phyloP scores from a whole-genome alignment of 2,888 invertebrate species.

The Bugulina stolonifera region DNA sequence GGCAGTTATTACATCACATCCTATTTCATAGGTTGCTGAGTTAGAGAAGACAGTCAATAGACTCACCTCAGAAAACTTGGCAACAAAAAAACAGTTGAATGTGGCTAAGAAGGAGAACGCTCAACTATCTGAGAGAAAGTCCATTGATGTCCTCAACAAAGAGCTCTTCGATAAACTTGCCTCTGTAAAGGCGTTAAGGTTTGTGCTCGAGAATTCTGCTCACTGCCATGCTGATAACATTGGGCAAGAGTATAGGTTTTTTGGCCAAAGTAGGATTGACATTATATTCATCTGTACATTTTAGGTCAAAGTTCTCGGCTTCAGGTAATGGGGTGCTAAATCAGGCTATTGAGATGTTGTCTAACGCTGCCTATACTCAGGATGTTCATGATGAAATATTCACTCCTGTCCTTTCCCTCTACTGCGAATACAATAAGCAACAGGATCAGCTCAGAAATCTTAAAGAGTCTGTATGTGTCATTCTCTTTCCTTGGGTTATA shows the following conservation, averaged over 20 bases:
- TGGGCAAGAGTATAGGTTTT: no score
- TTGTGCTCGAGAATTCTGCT: no score
- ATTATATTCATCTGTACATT: background rate
- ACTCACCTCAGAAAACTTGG: background rate
- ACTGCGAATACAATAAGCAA: background rate
- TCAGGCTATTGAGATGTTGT: background rate
- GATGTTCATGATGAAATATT: background rate
- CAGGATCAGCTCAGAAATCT: background rate
- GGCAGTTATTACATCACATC: no score
- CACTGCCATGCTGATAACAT: no score
- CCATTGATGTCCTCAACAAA: background rate
- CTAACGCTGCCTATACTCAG: background rate
- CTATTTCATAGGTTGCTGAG: background rate
- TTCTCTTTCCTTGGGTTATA: no score
- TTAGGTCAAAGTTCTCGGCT: background rate
- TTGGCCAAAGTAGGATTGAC: no score
- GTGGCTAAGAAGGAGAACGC: background rate
- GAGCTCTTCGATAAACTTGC: background rate
- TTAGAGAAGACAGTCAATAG: background rate
- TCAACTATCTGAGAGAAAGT: background rate
- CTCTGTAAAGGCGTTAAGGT: background rate
- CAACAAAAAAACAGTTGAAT: conserved; percentile 5
- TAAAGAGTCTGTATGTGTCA: no score
- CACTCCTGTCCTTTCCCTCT: background rate
- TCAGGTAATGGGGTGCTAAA: background rate